Conservation (phyloP, 2,888 invertebrate genomes). For the Flexamia atlantica region DNA sequence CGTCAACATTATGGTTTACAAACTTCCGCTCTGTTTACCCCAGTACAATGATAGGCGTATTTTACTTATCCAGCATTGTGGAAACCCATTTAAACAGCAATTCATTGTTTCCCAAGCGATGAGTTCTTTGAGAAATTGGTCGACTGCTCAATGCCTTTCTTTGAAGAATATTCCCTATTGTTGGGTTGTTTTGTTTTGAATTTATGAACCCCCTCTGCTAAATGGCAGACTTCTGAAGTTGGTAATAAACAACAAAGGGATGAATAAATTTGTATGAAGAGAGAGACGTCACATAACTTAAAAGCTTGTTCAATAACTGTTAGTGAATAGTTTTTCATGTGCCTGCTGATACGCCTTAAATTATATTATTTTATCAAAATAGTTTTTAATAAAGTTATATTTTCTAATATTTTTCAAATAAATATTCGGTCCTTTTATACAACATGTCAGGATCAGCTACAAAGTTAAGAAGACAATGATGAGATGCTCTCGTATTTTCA, state of each 20-base stretch:
- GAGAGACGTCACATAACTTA: too few relatives aligned
- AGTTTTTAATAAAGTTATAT: too few relatives aligned
- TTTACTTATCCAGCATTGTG: background rate
- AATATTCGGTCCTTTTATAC: too few relatives aligned
- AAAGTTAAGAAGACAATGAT: background rate
- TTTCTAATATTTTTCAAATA: too few relatives aligned
- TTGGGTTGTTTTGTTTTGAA: background rate
- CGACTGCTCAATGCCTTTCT: background rate
- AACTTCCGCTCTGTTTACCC: background rate
- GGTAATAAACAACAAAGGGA: conserved; percentile 9
- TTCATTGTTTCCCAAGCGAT: background rate
- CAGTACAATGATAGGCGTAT: background rate
- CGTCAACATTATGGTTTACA: too few relatives aligned
- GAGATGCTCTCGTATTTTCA: background rate
- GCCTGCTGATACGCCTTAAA: too few relatives aligned
- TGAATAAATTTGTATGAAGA: background rate
- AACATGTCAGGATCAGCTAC: background rate
- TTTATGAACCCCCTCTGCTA: background rate
- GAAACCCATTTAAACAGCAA: background rate
- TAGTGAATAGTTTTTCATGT: too few relatives aligned
- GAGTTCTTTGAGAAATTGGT: conserved; percentile 5
- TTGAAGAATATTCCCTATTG: conserved; percentile 8
- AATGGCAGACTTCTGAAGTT: conserved; percentile 5
- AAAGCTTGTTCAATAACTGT: too few relatives aligned
- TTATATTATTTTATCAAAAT: too few relatives aligned